Evolutionary conservation across 2,797 vertebrate species (phyloP).

Genomic region (Prunella strophiata): DNA sequence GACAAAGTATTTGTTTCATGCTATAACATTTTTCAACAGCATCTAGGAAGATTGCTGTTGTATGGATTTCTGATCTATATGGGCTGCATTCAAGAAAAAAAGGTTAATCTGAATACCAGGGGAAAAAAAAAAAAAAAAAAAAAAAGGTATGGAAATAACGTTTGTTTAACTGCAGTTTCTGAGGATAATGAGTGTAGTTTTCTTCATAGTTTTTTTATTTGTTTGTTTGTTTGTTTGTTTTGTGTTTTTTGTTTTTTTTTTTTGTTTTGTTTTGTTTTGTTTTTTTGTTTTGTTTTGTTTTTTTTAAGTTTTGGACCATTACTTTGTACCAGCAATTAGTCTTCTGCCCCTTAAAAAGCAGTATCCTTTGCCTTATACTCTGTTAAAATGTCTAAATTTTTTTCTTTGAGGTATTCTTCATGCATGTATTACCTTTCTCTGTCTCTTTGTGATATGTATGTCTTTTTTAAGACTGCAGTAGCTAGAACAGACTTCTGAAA

Average conservation of each 20-base stretch:
- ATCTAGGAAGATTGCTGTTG: not conserved
- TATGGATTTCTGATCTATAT: not conserved
- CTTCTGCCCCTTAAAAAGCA: not conserved
- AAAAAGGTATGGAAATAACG: not conserved
- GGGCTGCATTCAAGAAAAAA: not conserved
- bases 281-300: not conserved
- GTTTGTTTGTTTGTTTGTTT: no score
- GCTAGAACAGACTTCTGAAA: not conserved
- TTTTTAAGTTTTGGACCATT: not conserved
- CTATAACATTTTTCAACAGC: not conserved
- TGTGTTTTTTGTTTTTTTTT: no score
- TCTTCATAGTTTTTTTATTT: no score
- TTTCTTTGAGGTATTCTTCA: not conserved
- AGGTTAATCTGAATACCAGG: not conserved
- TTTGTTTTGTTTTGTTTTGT: no score
- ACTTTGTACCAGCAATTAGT: not conserved
- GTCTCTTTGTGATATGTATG: not conserved
- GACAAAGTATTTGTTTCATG: not conserved
- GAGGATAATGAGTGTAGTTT: not conserved
- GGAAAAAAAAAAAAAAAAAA: not conserved
- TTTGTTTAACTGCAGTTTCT: not conserved
- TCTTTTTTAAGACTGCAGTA: not conserved
- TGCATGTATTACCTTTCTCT: not conserved
- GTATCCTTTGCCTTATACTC: not conserved
- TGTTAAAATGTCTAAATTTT: not conserved